Conservation (phyloP, 2,888 invertebrate species). For the Dolichopus griseipennis region DNA sequence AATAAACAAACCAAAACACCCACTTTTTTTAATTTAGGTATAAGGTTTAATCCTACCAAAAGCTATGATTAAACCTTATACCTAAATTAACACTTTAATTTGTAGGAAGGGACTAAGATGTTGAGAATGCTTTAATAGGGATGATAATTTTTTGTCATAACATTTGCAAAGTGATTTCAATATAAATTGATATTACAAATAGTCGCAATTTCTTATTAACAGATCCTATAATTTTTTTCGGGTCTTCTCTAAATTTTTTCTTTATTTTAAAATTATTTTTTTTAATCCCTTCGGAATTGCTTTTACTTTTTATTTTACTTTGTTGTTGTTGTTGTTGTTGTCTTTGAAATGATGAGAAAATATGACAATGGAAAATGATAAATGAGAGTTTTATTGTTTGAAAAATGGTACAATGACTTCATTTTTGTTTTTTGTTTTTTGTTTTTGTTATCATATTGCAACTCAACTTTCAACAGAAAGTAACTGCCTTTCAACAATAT, state of each 20-base stretch:
- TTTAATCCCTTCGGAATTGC: not conserved
- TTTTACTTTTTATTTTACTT: not conserved
- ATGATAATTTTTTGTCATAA: no score
- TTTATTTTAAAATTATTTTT: not conserved
- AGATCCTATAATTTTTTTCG: no score
- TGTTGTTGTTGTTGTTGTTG: not conserved
- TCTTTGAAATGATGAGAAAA: not conserved
- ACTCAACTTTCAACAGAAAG: not conserved
- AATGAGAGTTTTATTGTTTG: conserved; percentile 1
- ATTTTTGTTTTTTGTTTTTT: not conserved
- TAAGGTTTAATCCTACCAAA: no score
- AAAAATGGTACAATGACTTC: conserved; percentile 4
- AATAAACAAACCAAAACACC: no score
- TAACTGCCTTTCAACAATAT: not conserved
- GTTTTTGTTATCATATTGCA: not conserved
- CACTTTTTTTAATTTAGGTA: no score
- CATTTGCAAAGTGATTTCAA: no score
- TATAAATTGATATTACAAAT: no score
- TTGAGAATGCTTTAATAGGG: no score
- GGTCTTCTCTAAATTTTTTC: not conserved
- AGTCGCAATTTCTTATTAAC: no score
- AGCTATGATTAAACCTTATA: no score
- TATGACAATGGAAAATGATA: conserved; percentile 6
- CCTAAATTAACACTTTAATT: no score
- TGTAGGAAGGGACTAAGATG: no score